Conservation (phyloP, 2,797 vertebrate genomes). For the Xenopus petersii region DNA sequence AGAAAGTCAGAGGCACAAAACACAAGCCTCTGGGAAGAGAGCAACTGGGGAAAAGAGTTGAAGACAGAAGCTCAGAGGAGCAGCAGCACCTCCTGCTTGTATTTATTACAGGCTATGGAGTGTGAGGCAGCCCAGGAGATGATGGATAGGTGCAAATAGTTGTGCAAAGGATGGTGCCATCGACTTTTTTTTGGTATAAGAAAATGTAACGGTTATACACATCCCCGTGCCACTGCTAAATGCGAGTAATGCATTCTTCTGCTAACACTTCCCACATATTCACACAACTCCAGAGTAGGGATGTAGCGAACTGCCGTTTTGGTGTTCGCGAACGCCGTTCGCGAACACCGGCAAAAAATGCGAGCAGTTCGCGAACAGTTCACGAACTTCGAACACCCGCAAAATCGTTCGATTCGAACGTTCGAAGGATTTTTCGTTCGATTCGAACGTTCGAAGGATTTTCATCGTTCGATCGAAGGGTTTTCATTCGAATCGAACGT, state of each 20-base stretch:
- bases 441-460: no score
- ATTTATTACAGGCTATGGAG: constrained; percentile 31
- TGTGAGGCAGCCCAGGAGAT: constrained; percentile 13
- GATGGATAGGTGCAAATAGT: constrained; percentile 37
- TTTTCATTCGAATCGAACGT: no score
- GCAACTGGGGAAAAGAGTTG: constrained; percentile 33
- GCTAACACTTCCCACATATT: constrained; percentile 45
- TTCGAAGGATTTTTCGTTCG: no score
- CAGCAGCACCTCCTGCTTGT: constrained; percentile 12
- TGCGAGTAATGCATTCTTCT: constrained; percentile 42
- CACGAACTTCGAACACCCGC: no score
- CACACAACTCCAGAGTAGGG: constrained; percentile 13
- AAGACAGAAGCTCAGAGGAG: not conserved
- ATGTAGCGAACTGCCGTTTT: no score
- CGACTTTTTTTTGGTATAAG: constrained; percentile 21
- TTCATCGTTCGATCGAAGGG: no score
- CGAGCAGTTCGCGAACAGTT: no score
- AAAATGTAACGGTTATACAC: constrained; percentile 34
- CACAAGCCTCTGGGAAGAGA: not conserved
- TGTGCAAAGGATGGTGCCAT: constrained; percentile 2
- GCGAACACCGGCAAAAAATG: no score
- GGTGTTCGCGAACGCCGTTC: no score
- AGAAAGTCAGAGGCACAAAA: not conserved
- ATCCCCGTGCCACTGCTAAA: constrained; percentile 11
- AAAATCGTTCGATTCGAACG: no score